Evolutionary conservation across 2,888 invertebrate species (phyloP).

Genomic region (Antheraea yamamai): DNA sequence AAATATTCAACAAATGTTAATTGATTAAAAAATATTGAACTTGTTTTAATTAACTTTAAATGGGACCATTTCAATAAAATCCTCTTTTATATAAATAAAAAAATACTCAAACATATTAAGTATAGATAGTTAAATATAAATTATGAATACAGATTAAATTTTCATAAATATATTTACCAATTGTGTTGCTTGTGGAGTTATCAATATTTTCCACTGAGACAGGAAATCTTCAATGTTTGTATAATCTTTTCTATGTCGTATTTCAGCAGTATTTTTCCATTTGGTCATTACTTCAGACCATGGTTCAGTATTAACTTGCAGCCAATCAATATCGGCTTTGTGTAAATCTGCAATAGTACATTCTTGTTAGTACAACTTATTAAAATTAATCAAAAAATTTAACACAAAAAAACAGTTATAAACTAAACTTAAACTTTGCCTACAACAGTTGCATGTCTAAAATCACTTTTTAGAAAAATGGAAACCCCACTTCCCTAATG

Average conservation of each 20-base stretch:
- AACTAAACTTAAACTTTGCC: no score
- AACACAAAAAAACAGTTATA: no score
- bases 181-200: background rate
- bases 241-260: background rate
- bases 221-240: background rate
- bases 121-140: background rate
- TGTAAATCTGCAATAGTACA: background rate
- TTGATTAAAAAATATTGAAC: background rate
- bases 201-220: background rate
- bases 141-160: background rate
- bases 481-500: no score
- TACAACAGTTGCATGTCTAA: no score
- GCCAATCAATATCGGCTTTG: background rate
- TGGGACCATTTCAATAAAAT: background rate
- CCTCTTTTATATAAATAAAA: background rate
- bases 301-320: background rate
- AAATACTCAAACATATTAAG: background rate
- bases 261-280: conserved; percentile 1
- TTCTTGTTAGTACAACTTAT: background rate
- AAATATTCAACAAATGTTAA: background rate
- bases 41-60: background rate
- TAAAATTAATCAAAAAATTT: no score
- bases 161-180: background rate
- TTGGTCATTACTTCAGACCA: background rate
- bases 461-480: no score